Conservation (phyloP, 2,113 vertebrate genomes). For the Channa maculata region DNA sequence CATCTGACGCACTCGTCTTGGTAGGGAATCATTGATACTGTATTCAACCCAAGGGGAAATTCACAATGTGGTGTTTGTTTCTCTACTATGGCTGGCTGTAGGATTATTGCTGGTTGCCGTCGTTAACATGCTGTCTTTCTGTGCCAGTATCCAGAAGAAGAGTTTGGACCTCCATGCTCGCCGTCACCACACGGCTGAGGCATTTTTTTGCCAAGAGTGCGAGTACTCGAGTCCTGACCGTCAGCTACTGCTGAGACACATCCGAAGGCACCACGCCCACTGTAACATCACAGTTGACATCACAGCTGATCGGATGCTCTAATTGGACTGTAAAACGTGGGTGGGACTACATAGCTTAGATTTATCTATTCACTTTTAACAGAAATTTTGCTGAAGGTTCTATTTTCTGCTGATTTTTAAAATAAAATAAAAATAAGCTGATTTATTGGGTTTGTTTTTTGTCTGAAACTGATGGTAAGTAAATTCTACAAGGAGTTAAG, state of each 20-base stretch:
- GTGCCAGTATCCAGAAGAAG: constrained; percentile 82
- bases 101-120: neutral
- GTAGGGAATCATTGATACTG: too few species aligned
- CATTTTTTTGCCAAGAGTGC: constrained; percentile 79
- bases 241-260: constrained; percentile 74
- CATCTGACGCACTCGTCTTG: neutral
- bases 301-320: neutral
- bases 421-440: too few species aligned
- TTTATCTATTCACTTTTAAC: too few species aligned
- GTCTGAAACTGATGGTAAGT: too few species aligned
- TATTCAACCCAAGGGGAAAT: too few species aligned
- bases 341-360: too few species aligned
- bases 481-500: too few species aligned
- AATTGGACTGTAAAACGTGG: constrained; percentile 12
- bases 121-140: neutral
- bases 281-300: constrained; percentile 19
- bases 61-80: too few species aligned
- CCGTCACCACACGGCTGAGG: constrained; percentile 77
- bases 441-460: too few species aligned
- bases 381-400: too few species aligned
- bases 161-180: constrained; percentile 81
- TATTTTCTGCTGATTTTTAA: too few species aligned
- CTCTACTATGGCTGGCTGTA: too few species aligned
- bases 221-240: constrained; percentile 78
- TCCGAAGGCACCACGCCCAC: constrained; percentile 71